Evolutionary conservation across 2,888 invertebrate genomes (phyloP), one percentile per base, ranked within the genome.

Genomic region (Blomia tropicalis): DNA sequence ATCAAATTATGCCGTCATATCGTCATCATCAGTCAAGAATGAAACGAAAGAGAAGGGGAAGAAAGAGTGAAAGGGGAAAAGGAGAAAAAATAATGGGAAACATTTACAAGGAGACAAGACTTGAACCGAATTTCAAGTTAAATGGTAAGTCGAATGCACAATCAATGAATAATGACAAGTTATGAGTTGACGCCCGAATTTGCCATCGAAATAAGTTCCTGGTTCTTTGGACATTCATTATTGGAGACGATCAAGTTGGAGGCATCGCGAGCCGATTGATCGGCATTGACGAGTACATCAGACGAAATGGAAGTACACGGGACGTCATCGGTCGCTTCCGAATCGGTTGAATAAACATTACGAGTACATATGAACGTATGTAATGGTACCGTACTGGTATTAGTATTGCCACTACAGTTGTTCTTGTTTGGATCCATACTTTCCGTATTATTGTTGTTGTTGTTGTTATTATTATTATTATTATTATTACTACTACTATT

Each of bases 141-240:
- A n/a, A n/a, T n/a, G n/a, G n/a, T n/a, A n/a, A n/a, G n/a, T n/a
- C n/a, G n/a, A n/a, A n/a, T n/a, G n/a, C n/a, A n/a, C n/a, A n/a
- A n/a, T n/a, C n/a, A n/a, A n/a, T n/a, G n/a, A n/a, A n/a, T n/a
- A n/a, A n/a, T n/a, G n/a, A n/a, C n/a, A 17, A 27, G 51, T n/a
- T 47, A 47, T 14, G 27, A 47, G 51, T 47, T 47, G 22, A 47
- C 51, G n/a, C 51, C n/a, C 51, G 51, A 47, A 11, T 47, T 27
- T 7, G 51, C 51, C 51, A 47, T 14, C 7, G 51, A 17, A 7
- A 36, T 11, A 7, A 36, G 36, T 36, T 36, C 36, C 7, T 7
- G 17, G 7, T 36, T 36, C 36, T 36, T 36, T 7, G 36, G 7
- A 17, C 36, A 36, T 17, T 36, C 36, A 36, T 17, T 36, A 36